Conservation (phyloP, 2,113 vertebrate species). For the Myrmophylax atrothorax region DNA sequence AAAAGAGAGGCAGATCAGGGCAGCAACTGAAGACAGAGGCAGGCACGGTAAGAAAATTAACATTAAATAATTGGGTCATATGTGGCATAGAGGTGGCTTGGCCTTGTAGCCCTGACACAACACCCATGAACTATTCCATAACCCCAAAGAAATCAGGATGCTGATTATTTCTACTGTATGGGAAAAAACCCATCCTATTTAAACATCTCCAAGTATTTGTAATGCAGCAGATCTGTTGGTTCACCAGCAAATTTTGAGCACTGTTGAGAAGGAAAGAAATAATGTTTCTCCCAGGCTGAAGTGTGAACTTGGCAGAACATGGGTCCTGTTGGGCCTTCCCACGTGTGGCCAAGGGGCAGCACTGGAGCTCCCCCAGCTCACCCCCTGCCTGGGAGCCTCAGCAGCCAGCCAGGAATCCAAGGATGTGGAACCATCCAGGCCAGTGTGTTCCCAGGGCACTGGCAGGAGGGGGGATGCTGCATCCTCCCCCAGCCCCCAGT, state of each 20-base stretch:
- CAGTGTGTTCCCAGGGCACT: accelerated
- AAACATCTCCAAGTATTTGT: background rate
- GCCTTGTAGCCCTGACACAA: background rate
- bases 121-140: accelerated
- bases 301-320: background rate
- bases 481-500: accelerated
- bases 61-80: background rate
- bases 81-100: background rate
- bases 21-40: background rate
- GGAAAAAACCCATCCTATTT: background rate
- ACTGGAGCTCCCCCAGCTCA: background rate
- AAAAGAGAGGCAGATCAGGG: background rate
- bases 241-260: background rate
- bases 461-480: background rate
- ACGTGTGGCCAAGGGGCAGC: background rate
- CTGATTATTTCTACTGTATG: background rate
- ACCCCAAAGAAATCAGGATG: background rate
- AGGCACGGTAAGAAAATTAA: background rate
- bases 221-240: background rate
- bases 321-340: accelerated
- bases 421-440: background rate
- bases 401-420: background rate
- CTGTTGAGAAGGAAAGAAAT: background rate
- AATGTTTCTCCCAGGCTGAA: accelerated
- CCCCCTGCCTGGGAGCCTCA: background rate